Base-by-base conservation (phyloP, 2,797 vertebrate genomes). In the Enteromius anoplus region DNA sequence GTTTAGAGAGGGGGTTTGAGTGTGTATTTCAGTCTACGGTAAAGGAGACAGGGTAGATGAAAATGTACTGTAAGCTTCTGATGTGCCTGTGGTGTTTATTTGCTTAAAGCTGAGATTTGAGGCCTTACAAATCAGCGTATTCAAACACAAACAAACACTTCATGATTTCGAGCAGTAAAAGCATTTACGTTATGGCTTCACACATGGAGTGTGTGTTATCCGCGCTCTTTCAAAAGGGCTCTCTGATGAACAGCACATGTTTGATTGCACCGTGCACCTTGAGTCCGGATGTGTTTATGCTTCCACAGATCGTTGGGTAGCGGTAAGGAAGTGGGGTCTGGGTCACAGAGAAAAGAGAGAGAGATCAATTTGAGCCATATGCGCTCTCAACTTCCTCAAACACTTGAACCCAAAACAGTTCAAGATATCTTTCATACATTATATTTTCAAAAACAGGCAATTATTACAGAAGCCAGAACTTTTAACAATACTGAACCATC, bases 201-300 rank as follows among this genome's bases (percentile, higher is more conserved):
- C 58, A 71, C 65, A 72, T 71, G 19, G 5, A 15, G 82, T 72
- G 82, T 71, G 77, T 53, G 69, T 65, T 58, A 26, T 26, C 1
- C 17, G 34, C 77, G 15, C 79, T 87, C 84, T 88, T 42, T 89
- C 83, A 86, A 81, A 86, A 75, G 81, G 65, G 72, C 42, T 65
- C 78, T 80, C 84, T 91, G 88, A 89, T 91, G 88, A 92, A 87
- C 78, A 55, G 80, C 65, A 88, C 81, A 85, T 89, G 90, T 91
- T 89, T 85, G 68, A 78, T 83, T 85, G 45, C 70, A 40, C 53
- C 37, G 8, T 86, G 80, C 86, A 88, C 86, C 83, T 90, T n/a
- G 55, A 88, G 80, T 83, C 87, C 80, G 85, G 89, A 88, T 84
- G 81, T 87, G 73, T 90, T 90, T 88, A 89, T 86, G 90, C 90